A percentile compares a stretch with the other conserved stretches of the same genome.
Evolutionary conservation across 2,113 vertebrate species (phyloP).

Genomic region (Trogon melanurus): DNA sequence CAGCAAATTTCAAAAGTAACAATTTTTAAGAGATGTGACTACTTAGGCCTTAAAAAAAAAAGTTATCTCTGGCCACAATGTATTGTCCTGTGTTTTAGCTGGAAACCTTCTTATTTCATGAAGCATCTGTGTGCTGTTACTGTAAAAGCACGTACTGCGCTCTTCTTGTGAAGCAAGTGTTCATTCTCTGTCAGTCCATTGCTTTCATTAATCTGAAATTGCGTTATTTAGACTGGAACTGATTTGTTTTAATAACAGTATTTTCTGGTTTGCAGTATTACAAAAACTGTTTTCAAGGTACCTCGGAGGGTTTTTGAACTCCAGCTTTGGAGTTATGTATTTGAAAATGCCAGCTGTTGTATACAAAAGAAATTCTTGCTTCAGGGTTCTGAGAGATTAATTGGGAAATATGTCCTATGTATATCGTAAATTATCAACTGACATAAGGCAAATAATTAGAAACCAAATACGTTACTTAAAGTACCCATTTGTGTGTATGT

Average conservation of each 20-base stretch:
- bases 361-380: not conserved
- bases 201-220: not conserved
- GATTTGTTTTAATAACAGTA: not conserved
- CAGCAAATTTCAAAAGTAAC: not conserved
- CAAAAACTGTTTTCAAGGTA: not conserved
- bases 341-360: slow-evolving; percentile 6
- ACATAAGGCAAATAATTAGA: slow-evolving; percentile 54
- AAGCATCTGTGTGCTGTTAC: not conserved
- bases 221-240: not conserved
- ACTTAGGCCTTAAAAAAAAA: not conserved
- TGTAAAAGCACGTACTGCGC: not conserved
- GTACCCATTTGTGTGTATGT: not conserved
- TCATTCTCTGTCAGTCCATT: not conserved
- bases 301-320: not conserved
- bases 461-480: not conserved
- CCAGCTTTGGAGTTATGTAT: not conserved
- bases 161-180: not conserved
- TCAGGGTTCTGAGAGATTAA: slow-evolving; percentile 15
- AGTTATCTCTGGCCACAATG: not conserved
- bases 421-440: slow-evolving; percentile 11
- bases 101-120: not conserved
- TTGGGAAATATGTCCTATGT: slow-evolving; percentile 15
- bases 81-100: not conserved
- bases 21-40: not conserved
- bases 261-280: not conserved